Conservation (phyloP, 2,113 vertebrate species). For the Archocentrus centrarchus region DNA sequence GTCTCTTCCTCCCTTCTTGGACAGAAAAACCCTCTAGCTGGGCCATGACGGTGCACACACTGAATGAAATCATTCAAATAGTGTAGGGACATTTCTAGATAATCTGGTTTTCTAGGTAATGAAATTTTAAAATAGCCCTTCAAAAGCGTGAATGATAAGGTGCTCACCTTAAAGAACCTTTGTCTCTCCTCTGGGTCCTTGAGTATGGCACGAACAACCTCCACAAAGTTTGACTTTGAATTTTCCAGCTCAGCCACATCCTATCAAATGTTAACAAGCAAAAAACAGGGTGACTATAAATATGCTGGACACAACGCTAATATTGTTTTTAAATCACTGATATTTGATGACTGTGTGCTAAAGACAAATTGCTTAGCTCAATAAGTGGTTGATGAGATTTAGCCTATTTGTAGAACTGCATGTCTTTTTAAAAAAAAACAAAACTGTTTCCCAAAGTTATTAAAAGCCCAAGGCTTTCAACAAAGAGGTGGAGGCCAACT, state of each 20-base stretch:
- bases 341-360: not conserved
- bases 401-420: no score
- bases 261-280: not conserved
- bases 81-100: not conserved
- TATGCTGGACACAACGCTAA: not conserved
- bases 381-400: not conserved
- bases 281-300: not conserved
- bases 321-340: not conserved
- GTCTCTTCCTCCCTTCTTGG: no score
- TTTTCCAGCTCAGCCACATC: constrained; percentile 40
- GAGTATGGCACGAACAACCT: constrained; percentile 24
- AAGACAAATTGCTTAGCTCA: not conserved
- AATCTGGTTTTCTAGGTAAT: not conserved
- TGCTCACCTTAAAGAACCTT: constrained; percentile 41
- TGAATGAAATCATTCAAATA: no score
- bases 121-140: no score
- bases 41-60: no score
- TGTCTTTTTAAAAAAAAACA: no score
- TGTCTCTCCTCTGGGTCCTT: constrained; percentile 17
- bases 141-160: no score
- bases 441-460: not conserved
- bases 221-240: constrained; percentile 44
- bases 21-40: no score
- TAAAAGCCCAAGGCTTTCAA: not conserved
- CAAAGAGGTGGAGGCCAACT: not conserved